Evolutionary conservation across 2,797 vertebrate genomes (phyloP).

Genomic region (Poliocrania exsul): DNA sequence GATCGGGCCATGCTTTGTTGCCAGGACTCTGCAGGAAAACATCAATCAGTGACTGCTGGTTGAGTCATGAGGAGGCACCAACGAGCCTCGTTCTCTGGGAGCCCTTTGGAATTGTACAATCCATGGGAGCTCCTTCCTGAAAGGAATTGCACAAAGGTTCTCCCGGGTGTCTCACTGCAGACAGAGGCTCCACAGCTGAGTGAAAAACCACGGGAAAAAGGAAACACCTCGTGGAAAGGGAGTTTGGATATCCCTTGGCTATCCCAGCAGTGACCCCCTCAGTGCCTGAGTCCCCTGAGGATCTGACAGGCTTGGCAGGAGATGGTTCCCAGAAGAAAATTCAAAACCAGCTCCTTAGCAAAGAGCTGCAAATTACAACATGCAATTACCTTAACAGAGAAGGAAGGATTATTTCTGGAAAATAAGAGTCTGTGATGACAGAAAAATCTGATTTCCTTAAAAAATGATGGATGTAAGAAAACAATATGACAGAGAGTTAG

Average conservation of each 20-base stretch:
- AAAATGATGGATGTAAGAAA: background rate
- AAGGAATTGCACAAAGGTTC: background rate
- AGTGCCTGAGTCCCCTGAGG: background rate
- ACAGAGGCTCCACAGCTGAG: background rate
- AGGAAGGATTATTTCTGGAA: background rate
- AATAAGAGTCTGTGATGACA: background rate
- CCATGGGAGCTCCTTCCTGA: background rate
- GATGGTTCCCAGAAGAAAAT: background rate
- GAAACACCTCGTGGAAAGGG: accelerated
- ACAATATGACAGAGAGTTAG: background rate
- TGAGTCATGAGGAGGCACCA: background rate
- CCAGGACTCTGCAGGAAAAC: background rate
- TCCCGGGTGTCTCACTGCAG: background rate
- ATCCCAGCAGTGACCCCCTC: background rate
- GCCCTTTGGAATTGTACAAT: background rate
- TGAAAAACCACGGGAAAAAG: accelerated
- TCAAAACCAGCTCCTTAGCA: background rate
- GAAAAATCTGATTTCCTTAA: background rate
- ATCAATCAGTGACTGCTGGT: background rate
- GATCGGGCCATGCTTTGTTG: background rate
- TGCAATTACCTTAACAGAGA: background rate
- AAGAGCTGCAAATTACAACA: background rate
- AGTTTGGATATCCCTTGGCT: background rate
- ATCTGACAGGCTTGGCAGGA: background rate
- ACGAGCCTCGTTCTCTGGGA: background rate